Evolutionary conservation across 2,888 invertebrate species (phyloP).

Genomic region (Diaphora mendica): DNA sequence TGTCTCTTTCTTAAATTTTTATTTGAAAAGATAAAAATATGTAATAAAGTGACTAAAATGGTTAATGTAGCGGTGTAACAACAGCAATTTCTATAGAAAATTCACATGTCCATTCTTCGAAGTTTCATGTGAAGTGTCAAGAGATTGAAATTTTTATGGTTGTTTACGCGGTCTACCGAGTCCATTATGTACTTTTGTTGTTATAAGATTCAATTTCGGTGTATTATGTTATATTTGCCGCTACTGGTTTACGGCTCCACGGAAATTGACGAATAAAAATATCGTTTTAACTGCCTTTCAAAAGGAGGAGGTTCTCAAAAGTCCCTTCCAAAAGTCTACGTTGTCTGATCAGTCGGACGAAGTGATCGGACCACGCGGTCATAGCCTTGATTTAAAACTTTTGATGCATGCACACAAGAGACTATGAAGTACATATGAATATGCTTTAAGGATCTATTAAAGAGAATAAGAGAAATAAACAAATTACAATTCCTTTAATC

Average conservation of each 20-base stretch:
- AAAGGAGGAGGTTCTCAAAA: no score
- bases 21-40: neutral
- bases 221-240: constrained; percentile 6
- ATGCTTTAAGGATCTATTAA: neutral
- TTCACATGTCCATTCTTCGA: constrained; percentile 9
- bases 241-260: constrained; percentile 4
- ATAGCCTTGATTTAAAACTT: neutral
- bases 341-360: no score
- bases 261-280: neutral
- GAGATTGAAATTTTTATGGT: constrained; percentile 40
- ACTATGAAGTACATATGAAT: neutral
- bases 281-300: no score
- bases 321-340: no score
- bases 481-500: neutral
- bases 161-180: constrained; percentile 23
- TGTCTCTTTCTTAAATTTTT: neutral
- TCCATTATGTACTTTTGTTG: constrained; percentile 25
- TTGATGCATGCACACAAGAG: neutral
- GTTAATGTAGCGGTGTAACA: neutral
- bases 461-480: neutral
- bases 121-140: constrained; percentile 18
- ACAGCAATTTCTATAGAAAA: neutral
- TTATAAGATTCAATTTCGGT: constrained; percentile 27
- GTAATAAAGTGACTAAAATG: neutral
- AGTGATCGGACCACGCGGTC: no score